These are phyloP conservation scores for Sebastes matsubarae DNA, from an alignment of 2,797 vertebrate genomes.

Conservation along the genomic window DNA sequence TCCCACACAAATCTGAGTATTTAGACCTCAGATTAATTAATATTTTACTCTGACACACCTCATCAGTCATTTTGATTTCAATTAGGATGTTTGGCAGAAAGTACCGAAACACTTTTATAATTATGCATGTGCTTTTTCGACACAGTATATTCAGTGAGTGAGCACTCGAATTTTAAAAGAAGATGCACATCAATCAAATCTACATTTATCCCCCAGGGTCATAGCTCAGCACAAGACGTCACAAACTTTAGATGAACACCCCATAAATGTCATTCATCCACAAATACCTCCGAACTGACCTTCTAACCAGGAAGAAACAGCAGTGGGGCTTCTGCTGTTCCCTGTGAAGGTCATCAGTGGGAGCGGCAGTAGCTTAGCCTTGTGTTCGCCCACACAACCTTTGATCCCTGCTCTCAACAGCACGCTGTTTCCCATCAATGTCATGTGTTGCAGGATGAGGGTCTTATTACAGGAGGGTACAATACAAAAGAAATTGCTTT, in stretches of 20 bases:
- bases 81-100: conserved; percentile 28
- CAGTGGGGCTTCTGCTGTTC: conserved; percentile 7
- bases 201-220: not conserved
- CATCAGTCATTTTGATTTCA: conserved; percentile 47
- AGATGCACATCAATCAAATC: conserved; percentile 5
- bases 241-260: not conserved
- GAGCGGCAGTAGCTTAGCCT: conserved; percentile 8
- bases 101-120: not conserved
- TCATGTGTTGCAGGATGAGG: not conserved
- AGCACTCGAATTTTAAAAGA: conserved; percentile 14
- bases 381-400: conserved; percentile 35
- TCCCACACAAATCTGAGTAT: conserved; percentile 9
- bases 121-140: not conserved
- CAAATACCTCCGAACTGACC: conserved; percentile 18
- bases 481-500: not conserved
- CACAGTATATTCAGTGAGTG: not conserved
- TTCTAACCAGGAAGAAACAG: conserved; percentile 11
- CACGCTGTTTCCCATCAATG: conserved; percentile 27
- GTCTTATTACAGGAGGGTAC: not conserved
- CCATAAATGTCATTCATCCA: conserved; percentile 16
- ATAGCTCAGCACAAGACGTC: not conserved
- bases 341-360: conserved; percentile 35
- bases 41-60: conserved; percentile 9
- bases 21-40: not conserved
- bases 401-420: conserved; percentile 19